Evolutionary conservation across 2,888 invertebrate genomes (phyloP).

Genomic region (Abrostola tripartita): DNA sequence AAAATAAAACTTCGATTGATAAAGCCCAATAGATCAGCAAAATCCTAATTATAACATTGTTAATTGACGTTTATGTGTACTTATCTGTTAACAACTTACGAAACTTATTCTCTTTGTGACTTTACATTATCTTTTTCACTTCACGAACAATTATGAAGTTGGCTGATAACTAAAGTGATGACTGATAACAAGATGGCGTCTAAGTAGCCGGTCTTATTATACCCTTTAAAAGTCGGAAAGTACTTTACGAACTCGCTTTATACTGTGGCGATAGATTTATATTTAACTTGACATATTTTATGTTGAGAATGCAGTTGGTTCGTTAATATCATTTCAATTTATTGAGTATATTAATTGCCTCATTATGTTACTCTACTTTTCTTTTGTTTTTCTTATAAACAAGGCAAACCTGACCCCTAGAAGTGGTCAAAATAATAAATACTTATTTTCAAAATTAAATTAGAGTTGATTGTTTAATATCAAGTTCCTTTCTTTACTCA

Average conservation of each 20-base stretch:
- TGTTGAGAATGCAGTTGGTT: conserved; percentile 9
- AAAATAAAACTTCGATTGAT: too few species aligned
- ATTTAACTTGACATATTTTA: conserved; percentile 10
- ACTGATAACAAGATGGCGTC: conserved; percentile 46
- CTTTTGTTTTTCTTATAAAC: too few species aligned
- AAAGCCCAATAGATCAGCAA: too few species aligned
- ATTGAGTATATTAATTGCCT: not conserved
- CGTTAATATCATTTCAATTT: not conserved
- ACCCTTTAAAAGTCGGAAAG: conserved; percentile 29
- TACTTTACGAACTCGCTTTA: conserved; percentile 20
- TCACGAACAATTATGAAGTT: conserved; percentile 46
- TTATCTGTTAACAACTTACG: conserved; percentile 20
- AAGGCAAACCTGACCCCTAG: too few species aligned
- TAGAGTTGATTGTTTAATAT: too few species aligned
- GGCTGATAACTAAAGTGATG: conserved; percentile 37
- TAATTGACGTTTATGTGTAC: not conserved
- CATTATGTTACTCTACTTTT: not conserved
- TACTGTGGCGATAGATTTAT: conserved; percentile 13
- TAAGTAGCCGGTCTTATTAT: conserved; percentile 25
- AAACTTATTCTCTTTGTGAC: conserved; percentile 31
- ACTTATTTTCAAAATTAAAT: too few species aligned
- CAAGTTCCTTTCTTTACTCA: too few species aligned
- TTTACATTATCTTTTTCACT: conserved; percentile 36
- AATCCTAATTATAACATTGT: too few species aligned
- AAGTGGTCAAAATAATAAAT: too few species aligned